These are phyloP conservation scores for Rhagium mordax DNA, from an alignment of 2,888 invertebrate species.

Conservation along the genomic window DNA sequence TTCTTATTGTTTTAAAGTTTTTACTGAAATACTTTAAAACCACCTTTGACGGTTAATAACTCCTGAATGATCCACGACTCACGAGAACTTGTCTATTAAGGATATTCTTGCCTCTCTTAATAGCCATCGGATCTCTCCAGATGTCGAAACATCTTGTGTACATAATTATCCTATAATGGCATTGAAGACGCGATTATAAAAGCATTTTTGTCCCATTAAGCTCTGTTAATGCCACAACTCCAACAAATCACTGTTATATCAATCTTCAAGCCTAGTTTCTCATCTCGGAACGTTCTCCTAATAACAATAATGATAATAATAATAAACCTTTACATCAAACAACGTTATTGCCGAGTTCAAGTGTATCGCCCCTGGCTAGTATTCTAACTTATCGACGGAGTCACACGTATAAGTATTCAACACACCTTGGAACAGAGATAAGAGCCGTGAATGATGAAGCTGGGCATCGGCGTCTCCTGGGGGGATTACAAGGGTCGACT, in stretches of 20 bases:
- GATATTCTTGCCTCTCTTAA: background rate
- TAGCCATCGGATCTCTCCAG: background rate
- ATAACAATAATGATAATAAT: slow-evolving; percentile 16
- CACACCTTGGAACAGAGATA: slow-evolving; percentile 22
- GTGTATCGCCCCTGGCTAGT: slow-evolving; percentile 10
- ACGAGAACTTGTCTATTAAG: too few relatives aligned
- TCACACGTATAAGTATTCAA: slow-evolving; percentile 12
- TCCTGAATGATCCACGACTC: too few relatives aligned
- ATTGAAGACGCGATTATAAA: background rate
- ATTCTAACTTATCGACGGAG: background rate
- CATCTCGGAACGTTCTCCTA: background rate
- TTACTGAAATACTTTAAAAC: too few relatives aligned
- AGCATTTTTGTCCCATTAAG: background rate
- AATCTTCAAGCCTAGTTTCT: background rate
- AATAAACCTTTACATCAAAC: slow-evolving; percentile 20
- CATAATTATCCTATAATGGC: background rate
- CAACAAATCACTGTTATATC: background rate
- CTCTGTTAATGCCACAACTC: background rate
- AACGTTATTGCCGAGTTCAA: slow-evolving; percentile 16
- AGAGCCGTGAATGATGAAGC: slow-evolving; percentile 3
- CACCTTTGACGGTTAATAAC: too few relatives aligned
- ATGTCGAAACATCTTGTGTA: background rate
- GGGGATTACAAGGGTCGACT: background rate
- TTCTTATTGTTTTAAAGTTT: too few relatives aligned
- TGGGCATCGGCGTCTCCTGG: slow-evolving; percentile 12